These are phyloP conservation scores for Ecdyonurus torrentis DNA, from an alignment of 2,888 invertebrate genomes.

Conservation along the genomic window DNA sequence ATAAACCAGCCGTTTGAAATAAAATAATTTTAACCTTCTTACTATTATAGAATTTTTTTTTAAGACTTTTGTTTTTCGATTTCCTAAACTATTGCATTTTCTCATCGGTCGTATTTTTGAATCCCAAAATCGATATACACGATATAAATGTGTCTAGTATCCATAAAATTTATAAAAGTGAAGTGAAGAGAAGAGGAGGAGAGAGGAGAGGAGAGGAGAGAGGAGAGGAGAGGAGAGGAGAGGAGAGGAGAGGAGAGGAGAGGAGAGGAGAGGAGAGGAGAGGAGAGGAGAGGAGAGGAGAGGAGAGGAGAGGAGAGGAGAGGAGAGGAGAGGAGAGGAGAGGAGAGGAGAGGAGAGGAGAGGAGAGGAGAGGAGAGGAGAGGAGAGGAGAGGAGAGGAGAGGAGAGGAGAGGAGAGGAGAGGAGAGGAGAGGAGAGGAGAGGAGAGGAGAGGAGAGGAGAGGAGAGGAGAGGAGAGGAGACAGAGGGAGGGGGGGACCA, in stretches of 20 bases:
- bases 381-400: not conserved
- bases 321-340: not conserved
- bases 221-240: not conserved
- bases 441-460: not conserved
- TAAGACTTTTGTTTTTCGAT: too few relatives aligned
- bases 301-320: not conserved
- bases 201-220: not conserved
- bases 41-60: too few relatives aligned
- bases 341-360: not conserved
- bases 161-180: not conserved
- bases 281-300: not conserved
- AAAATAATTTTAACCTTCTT: too few relatives aligned
- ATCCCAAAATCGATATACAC: too few relatives aligned
- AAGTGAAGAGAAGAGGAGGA: not conserved
- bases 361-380: not conserved
- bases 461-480: too few relatives aligned
- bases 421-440: too few relatives aligned
- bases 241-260: not conserved
- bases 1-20: too few relatives aligned
- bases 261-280: not conserved
- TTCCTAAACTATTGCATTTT: too few relatives aligned
- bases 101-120: too few relatives aligned
- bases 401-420: not conserved
- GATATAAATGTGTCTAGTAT: too few relatives aligned
- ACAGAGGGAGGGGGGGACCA: too few relatives aligned